Conservation (phyloP, 2,888 invertebrate species). For the Hipparchia sbordonii region DNA sequence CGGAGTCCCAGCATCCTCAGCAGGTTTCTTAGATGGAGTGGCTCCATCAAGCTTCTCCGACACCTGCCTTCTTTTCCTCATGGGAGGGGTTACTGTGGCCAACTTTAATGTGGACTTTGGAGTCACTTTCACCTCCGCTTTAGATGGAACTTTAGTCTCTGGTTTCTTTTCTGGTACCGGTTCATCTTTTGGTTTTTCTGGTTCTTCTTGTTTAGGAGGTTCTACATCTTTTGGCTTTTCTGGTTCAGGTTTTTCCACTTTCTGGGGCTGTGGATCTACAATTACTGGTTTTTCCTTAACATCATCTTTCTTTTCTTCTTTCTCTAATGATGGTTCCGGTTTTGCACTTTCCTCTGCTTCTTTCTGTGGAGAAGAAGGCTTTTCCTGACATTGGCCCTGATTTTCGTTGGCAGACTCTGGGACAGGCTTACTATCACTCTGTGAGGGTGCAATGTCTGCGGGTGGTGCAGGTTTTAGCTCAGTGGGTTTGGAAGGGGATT, state of each 20-base stretch:
- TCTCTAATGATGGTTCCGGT: constrained; percentile 58
- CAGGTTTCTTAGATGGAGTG: constrained; percentile 63
- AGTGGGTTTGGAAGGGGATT: constrained; percentile 67
- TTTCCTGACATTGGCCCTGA: constrained; percentile 54
- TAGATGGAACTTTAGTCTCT: constrained; percentile 55
- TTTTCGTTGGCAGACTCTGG: constrained; percentile 71
- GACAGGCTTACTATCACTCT: constrained; percentile 69
- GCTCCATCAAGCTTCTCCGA: constrained; percentile 67
- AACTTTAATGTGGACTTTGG: constrained; percentile 80
- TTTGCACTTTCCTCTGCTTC: constrained; percentile 55
- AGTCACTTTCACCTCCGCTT: constrained; percentile 60
- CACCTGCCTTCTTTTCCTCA: constrained; percentile 80
- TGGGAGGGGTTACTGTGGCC: constrained; percentile 82
- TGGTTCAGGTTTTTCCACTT: constrained; percentile 52
- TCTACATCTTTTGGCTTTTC: constrained; percentile 42
- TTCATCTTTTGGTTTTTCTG: constrained; percentile 54
- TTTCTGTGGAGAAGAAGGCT: constrained; percentile 52
- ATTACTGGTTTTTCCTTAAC: constrained; percentile 52
- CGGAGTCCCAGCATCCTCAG: constrained; percentile 64
- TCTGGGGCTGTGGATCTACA: constrained; percentile 21
- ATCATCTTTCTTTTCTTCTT: constrained; percentile 62
- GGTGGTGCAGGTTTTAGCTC: constrained; percentile 67
- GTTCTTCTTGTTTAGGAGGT: constrained; percentile 58
- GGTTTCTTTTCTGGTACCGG: constrained; percentile 49
- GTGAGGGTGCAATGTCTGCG: constrained; percentile 70